These are phyloP conservation scores for Falco peregrinus DNA, from an alignment of 2,797 vertebrate genomes.

Conservation along the genomic window DNA sequence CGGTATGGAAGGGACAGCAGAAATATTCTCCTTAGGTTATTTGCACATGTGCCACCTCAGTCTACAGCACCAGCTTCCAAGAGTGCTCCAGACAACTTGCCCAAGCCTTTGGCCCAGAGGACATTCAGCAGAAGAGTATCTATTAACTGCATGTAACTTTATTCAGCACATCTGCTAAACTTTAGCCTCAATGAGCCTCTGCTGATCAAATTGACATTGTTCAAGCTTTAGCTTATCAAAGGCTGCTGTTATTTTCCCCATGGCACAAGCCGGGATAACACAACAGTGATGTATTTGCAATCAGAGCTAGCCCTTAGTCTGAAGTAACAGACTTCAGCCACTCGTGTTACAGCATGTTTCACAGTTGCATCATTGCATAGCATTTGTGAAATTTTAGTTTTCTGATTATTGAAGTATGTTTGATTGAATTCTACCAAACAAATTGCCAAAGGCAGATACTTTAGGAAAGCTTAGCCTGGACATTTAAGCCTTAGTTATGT, in stretches of 20 bases:
- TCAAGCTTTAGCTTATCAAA: neutral
- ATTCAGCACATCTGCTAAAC: neutral
- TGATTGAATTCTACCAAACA: neutral
- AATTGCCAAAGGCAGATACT: neutral
- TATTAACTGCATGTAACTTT: neutral
- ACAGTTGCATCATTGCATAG: neutral
- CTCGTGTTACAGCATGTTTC: slow-evolving; percentile 15
- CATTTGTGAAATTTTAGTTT: neutral
- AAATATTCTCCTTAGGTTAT: neutral
- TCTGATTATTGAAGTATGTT: neutral
- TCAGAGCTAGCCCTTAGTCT: neutral
- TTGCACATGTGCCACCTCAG: neutral
- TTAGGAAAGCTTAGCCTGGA: neutral
- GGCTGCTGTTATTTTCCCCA: neutral
- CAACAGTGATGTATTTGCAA: neutral
- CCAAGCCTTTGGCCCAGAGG: neutral
- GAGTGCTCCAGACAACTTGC: neutral
- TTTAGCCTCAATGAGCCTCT: neutral
- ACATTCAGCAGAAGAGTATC: neutral
- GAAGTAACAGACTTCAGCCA: neutral
- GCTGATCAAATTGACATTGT: neutral
- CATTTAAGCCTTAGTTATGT: neutral
- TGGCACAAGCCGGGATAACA: neutral
- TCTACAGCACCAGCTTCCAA: neutral
- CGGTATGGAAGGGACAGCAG: neutral